A percentile compares a stretch with the other conserved stretches of the same genome.
These are phyloP conservation scores for Thermophis baileyi DNA, from an alignment of 2,113 vertebrate species.

Conservation along the genomic window DNA sequence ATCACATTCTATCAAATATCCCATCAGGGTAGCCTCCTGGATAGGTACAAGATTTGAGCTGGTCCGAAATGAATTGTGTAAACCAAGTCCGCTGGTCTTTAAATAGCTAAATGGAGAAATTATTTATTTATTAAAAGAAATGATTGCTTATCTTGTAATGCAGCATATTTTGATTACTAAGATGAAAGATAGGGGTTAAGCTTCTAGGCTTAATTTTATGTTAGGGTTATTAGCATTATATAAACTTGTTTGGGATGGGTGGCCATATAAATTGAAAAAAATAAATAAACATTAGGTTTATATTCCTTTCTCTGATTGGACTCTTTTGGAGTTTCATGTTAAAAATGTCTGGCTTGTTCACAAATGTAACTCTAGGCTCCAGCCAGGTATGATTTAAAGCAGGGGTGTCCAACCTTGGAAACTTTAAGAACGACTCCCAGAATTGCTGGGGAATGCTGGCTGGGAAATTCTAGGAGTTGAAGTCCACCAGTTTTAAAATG, in stretches of 20 bases:
- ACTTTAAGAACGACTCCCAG: neutral
- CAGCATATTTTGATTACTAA: neutral
- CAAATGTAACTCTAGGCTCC: neutral
- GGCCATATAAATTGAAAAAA: neutral
- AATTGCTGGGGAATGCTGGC: neutral
- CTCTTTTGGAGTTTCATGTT: neutral
- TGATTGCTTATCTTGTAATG: neutral
- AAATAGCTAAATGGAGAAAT: neutral
- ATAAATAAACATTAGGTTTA: neutral
- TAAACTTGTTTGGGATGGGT: neutral
- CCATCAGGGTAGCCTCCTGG: neutral
- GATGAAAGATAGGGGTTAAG: neutral
- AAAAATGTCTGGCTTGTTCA: neutral
- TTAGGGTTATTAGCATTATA: neutral
- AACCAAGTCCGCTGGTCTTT: neutral
- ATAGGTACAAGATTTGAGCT: neutral
- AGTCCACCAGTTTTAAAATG: neutral
- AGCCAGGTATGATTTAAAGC: neutral
- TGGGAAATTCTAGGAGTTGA: neutral
- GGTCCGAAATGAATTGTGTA: neutral
- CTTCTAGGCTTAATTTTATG: neutral
- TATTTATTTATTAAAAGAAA: neutral
- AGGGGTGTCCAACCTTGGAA: neutral
- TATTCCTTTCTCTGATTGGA: neutral
- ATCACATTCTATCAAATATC: neutral